Conservation (phyloP, 1,140 invertebrate species). For the Hylaeus volcanicus region DNA sequence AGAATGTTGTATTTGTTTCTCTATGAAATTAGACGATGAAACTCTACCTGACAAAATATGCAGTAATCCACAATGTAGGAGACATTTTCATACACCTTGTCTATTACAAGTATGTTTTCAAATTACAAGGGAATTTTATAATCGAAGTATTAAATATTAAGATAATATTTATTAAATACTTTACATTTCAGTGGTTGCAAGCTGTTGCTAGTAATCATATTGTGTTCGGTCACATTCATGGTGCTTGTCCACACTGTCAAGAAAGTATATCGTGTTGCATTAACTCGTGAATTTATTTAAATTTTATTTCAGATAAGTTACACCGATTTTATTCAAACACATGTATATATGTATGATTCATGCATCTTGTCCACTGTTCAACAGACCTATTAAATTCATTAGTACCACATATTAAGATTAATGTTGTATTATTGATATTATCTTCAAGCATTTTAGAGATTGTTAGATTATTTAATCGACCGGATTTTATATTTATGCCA, state of each 20-base stretch:
- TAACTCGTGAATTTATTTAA: slow-evolving; percentile 31
- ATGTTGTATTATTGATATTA: slow-evolving; percentile 53
- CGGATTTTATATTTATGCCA: slow-evolving; percentile 66
- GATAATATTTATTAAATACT: slow-evolving; percentile 20
- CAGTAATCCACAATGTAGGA: slow-evolving; percentile 73
- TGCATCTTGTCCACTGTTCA: slow-evolving; percentile 53
- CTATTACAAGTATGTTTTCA: slow-evolving; percentile 67
- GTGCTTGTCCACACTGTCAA: slow-evolving; percentile 75
- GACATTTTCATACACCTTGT: slow-evolving; percentile 74
- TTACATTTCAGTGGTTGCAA: slow-evolving; percentile 76
- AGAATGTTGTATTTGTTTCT: slow-evolving; percentile 79
- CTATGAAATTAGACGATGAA: slow-evolving; percentile 64
- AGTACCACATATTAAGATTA: slow-evolving; percentile 76
- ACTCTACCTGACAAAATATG: slow-evolving; percentile 74
- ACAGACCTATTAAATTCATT: slow-evolving; percentile 69
- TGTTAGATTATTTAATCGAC: slow-evolving; percentile 59
- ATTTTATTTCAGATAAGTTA: background rate
- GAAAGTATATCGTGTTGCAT: slow-evolving; percentile 72
- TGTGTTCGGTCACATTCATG: slow-evolving; percentile 74
- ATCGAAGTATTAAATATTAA: background rate
- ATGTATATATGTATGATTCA: slow-evolving; percentile 64
- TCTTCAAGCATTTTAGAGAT: slow-evolving; percentile 58
- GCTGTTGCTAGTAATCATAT: slow-evolving; percentile 70
- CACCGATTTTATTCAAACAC: slow-evolving; percentile 66
- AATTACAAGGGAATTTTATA: slow-evolving; percentile 12